Percentiles rank a stretch among this genome's conserved stretches.
These are phyloP conservation scores for Phacellophora camtschatica DNA, from an alignment of 30 jellyfish, hydroid and myxozoan genomes.

Conservation along the genomic window DNA sequence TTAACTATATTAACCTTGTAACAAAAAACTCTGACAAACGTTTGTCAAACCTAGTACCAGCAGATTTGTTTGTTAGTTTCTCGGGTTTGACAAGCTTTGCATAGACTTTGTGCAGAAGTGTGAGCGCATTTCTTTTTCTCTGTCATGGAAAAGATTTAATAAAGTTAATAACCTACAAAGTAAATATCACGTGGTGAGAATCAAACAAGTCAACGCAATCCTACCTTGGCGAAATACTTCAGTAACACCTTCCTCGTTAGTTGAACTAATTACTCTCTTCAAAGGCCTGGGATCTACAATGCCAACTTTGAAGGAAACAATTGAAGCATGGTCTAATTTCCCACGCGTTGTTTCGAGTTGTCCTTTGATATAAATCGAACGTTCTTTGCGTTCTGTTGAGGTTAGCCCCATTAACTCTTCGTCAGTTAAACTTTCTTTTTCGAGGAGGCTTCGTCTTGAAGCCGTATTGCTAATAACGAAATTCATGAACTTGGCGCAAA, in stretches of 20 bases:
- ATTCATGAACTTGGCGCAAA: conserved; percentile 76
- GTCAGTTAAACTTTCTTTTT: conserved; percentile 25
- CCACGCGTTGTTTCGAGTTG: conserved; percentile 68
- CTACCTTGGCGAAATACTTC: conserved; percentile 11
- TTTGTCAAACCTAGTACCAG: too few species aligned
- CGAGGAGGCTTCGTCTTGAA: conserved; percentile 59
- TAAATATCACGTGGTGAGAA: background rate
- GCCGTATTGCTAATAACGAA: conserved; percentile 63
- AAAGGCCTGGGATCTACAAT: conserved; percentile 19
- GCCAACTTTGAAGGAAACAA: conserved; percentile 84
- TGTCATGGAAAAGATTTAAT: too few species aligned
- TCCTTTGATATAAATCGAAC: conserved; percentile 23
- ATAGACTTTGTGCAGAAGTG: too few species aligned
- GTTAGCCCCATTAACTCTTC: conserved; percentile 30
- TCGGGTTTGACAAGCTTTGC: too few species aligned
- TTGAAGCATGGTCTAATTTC: conserved; percentile 90
- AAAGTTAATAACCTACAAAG: too few species aligned
- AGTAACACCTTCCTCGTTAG: background rate
- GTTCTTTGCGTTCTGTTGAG: conserved; percentile 60
- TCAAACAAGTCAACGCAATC: background rate
- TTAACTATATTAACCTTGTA: too few species aligned
- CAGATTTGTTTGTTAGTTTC: too few species aligned
- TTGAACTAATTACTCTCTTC: background rate
- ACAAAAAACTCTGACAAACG: too few species aligned
- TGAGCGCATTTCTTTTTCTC: too few species aligned